These are phyloP conservation scores for Paraplagusia blochii DNA, from an alignment of 2,113 vertebrate species.

Conservation along the genomic window DNA sequence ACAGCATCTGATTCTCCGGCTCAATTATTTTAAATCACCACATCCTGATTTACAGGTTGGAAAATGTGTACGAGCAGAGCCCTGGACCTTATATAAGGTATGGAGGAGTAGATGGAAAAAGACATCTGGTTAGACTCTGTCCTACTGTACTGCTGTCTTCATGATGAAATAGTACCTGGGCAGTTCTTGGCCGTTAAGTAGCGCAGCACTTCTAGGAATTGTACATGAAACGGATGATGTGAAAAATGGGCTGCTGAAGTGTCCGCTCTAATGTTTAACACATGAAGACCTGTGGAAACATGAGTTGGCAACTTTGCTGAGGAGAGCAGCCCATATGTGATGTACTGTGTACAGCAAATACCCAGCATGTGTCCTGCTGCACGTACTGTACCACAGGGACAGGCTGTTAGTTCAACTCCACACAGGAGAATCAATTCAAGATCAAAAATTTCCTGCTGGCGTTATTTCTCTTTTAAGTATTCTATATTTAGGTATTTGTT, in stretches of 20 bases:
- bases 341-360: neutral
- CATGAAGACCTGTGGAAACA: conserved; percentile 44
- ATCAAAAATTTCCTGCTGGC: too few species aligned
- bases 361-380: conserved; percentile 3
- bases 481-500: too few species aligned
- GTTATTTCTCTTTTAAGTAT: too few species aligned
- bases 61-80: conserved; percentile 57
- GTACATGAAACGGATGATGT: conserved; percentile 36
- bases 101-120: conserved; percentile 68
- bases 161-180: conserved; percentile 50
- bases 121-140: conserved; percentile 59
- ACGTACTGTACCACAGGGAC: neutral
- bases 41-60: conserved; percentile 52
- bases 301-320: conserved; percentile 24
- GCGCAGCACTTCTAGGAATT: conserved; percentile 55
- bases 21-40: conserved; percentile 37
- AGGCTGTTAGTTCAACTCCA: neutral
- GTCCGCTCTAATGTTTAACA: conserved; percentile 43
- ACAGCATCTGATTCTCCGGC: conserved; percentile 16
- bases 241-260: conserved; percentile 50
- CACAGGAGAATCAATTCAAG: neutral
- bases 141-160: conserved; percentile 32
- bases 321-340: neutral
- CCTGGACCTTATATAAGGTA: conserved; percentile 55
- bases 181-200: conserved; percentile 54